Base-by-base conservation (phyloP, 2,113 vertebrate species). In the Pteronura brasiliensis region DNA sequence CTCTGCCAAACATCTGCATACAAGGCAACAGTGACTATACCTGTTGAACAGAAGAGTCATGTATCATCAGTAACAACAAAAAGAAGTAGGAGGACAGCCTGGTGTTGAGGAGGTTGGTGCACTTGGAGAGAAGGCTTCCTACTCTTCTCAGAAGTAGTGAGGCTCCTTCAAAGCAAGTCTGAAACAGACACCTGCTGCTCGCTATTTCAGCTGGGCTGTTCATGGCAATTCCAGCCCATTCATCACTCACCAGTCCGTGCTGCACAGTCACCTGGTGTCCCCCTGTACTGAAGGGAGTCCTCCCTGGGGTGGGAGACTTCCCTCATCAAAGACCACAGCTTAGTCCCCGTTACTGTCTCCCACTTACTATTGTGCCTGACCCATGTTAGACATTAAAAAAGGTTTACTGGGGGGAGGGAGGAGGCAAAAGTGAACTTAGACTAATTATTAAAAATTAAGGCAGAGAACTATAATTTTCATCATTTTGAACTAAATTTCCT, bases 401-500 rank as follows among this genome's bases (percentile, higher is more conserved):
- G 18, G 57, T n/a, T 72, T 44, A 47, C 21, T 9, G 49, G 31
- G 17, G 4, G 4, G 27, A 4, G 91, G 25, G 82, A 36, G 20
- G 5, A 74, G 7, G 27, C 6, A 29, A 69, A 93, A 10, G 12
- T 20, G 23, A 80, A 55, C 47, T 72, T 72, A 80, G 20, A 29
- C 25, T 59, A 90, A 82, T 82, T 39, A 82, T 44, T 76, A 59
- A 85, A 90, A 90, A 90, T n/a, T 57, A 47, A 74, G 12, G 34
- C 65, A 90, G 72, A 72, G 0, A 79, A 65, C 65, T 57, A 6
- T 65, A 55, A 90, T 31, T 86, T 86, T 15, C 18, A 84, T 31
- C 44, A 86, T 49, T 93, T 61, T 25, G 1, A 89, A 83, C 31
- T 61, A 91, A 52, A 4, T 77, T 69, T 76, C 29, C 67, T 93